Evolutionary conservation across 2,113 vertebrate genomes (phyloP).

Genomic region (Boleophthalmus pectinirostris): DNA sequence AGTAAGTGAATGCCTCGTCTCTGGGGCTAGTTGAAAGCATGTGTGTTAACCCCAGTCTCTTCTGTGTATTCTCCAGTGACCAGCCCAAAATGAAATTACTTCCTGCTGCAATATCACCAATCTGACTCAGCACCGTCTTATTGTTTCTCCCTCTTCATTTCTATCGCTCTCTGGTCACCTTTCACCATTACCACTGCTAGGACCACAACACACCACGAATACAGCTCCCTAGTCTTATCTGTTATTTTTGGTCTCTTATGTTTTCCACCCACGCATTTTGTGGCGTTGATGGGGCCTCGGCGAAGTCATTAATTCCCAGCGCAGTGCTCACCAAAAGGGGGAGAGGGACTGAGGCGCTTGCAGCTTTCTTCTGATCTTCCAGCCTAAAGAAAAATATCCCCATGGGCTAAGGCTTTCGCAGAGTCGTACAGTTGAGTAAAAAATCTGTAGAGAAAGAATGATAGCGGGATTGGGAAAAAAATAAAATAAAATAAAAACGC

Average conservation of each 20-base stretch:
- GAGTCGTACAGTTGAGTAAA: conserved; percentile 15
- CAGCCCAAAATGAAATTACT: conserved; percentile 62
- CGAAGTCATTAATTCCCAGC: conserved; percentile 68
- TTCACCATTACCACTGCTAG: conserved; percentile 40
- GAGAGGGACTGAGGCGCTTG: conserved; percentile 55
- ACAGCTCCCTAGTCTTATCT: conserved; percentile 46
- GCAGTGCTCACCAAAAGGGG: conserved; percentile 54
- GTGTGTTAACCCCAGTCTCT: conserved; percentile 35
- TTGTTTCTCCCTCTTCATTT: conserved; percentile 57
- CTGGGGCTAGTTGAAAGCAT: conserved; percentile 42
- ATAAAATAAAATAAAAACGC: conserved; percentile 41
- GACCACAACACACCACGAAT: conserved; percentile 36
- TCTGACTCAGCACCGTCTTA: conserved; percentile 70
- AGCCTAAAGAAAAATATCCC: conserved; percentile 68
- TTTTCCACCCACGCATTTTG: conserved; percentile 49
- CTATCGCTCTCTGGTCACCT: conserved; percentile 58
- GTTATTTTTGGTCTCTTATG: conserved; percentile 48
- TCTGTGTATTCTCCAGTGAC: conserved; percentile 48
- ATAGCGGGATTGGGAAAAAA: conserved; percentile 21
- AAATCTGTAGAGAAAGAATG: conserved; percentile 29
- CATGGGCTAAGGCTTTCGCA: conserved; percentile 40
- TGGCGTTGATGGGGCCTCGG: conserved; percentile 59
- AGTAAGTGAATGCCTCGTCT: conserved; percentile 27
- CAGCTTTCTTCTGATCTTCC: conserved; percentile 63
- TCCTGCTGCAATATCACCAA: conserved; percentile 59